A percentile compares a stretch with the other conserved stretches of the same genome.
Evolutionary conservation across 1,140 invertebrate species (phyloP).

Genomic region (Drosophila kanapiae): DNA sequence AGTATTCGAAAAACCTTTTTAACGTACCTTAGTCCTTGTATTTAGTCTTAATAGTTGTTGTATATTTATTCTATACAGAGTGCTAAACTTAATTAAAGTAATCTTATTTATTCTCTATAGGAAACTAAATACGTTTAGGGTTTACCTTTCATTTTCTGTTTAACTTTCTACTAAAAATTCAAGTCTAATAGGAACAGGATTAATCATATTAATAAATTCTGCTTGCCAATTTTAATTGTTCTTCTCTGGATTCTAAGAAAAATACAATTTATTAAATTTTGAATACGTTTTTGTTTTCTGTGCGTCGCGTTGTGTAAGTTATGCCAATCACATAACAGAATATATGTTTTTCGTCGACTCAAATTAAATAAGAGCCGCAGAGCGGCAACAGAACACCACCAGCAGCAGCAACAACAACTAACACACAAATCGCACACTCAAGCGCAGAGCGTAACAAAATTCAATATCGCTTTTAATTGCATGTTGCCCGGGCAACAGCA

Average conservation of each 20-base stretch:
- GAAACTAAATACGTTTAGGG: neutral
- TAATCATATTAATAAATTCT: no score
- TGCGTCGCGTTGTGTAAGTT: conserved; percentile 64
- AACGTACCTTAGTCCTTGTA: no score
- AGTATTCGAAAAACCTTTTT: no score
- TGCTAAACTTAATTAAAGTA: no score
- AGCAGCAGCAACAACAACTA: conserved; percentile 35
- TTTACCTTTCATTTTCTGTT: neutral
- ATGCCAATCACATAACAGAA: conserved; percentile 79
- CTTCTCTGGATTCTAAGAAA: no score
- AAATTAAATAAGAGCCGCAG: conserved; percentile 79
- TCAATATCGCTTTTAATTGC: conserved; percentile 83
- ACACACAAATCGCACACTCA: conserved; percentile 69
- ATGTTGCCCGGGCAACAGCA: conserved; percentile 77
- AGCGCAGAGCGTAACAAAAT: conserved; percentile 81
- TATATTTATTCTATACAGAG: no score
- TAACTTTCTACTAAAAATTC: neutral
- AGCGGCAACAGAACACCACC: conserved; percentile 34
- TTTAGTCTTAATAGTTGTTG: no score
- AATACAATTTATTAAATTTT: no score
- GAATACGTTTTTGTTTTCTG: neutral
- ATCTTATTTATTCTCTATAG: no score
- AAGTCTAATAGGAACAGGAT: neutral
- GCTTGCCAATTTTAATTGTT: no score
- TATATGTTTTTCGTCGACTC: conserved; percentile 72